Base-by-base conservation (phyloP, 2,888 invertebrate genomes). In the Callimorpha dominula region DNA sequence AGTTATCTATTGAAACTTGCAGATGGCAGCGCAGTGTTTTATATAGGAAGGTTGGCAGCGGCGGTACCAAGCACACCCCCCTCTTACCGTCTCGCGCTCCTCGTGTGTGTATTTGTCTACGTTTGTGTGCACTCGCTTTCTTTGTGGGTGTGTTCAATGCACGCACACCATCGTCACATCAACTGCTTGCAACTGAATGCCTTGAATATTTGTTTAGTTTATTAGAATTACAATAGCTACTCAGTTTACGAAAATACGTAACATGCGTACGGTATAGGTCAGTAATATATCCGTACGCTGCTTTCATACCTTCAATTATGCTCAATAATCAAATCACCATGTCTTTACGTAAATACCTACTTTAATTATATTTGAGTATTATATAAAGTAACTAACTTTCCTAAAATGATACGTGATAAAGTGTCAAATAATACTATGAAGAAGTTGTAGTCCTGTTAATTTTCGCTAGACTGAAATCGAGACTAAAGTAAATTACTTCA, bases 1-100 rank as follows among this genome's bases (percentile, higher is more conserved):
- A 94, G 95, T 95, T 95, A 93, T 93, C 93, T 93, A 95, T 95
- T 95, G 93, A 94, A 95, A 94, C 95, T 93, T 93, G 94, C 93
- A 95, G 95, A 95, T 94, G 95, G 95, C 95, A 92, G 94, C 91
- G 93, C 91, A 89, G 92, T 93, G 90, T 94, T 95, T 93, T 95
- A 95, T 95, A 93, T 90, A 93, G 91, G 86, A 91, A 89, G 89
- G 92, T 89, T 90, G 91, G 86, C 87, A 85, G 68, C 85, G 86
- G 86, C 87, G 88, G 81, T 88, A 88, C 85, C 88, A 84, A 76
- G 85, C 82, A 78, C 85, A 81, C 75, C 80, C 85, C 85, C 86
- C 82, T 85, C 73, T 82, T 69, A 88, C 79, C 79, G 67, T 85
- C 31, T 31, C 46, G 87, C 84, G 84, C 78, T 88, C 71, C 81